Percentiles rank a stretch among this genome's conserved stretches.
Conservation (phyloP, 2,888 invertebrate species). For the Caenorhabditis sp. region DNA sequence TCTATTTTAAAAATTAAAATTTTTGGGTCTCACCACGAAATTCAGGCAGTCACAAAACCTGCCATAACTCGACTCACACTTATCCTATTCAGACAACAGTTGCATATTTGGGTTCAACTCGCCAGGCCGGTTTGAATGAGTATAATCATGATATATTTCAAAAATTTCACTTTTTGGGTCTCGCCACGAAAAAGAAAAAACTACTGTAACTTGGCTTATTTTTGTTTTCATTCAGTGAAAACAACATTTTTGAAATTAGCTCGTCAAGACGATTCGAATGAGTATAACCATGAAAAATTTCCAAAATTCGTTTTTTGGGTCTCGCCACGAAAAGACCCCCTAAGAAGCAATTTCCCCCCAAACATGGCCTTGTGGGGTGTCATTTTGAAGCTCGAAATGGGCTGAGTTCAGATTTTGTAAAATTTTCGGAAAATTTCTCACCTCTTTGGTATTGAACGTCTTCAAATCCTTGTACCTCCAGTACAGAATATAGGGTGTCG, state of each 20-base stretch:
- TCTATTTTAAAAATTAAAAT: background rate
- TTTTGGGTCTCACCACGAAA: too few species aligned
- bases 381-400: too few species aligned
- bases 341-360: background rate
- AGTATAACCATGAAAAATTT: background rate
- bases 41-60: too few species aligned
- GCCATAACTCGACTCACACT: too few species aligned
- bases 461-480: slow-evolving; percentile 69
- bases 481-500: slow-evolving; percentile 74
- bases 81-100: too few species aligned
- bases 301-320: background rate
- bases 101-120: too few species aligned
- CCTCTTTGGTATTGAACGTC: slow-evolving; percentile 63
- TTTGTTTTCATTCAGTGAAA: background rate
- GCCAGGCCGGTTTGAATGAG: too few species aligned
- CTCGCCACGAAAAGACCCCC: background rate
- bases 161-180: slow-evolving; percentile 4
- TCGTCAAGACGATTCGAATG: too few species aligned
- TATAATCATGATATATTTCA: too few species aligned
- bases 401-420: too few species aligned
- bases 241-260: background rate
- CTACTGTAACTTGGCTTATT: background rate
- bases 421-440: too few species aligned
- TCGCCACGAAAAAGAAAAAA: slow-evolving; percentile 12
- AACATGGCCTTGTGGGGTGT: too few species aligned